A percentile compares a stretch with the other conserved stretches of the same genome.
These are phyloP conservation scores for Sphaerophoria rueppellii DNA, from an alignment of 2,888 invertebrate genomes.

Conservation along the genomic window DNA sequence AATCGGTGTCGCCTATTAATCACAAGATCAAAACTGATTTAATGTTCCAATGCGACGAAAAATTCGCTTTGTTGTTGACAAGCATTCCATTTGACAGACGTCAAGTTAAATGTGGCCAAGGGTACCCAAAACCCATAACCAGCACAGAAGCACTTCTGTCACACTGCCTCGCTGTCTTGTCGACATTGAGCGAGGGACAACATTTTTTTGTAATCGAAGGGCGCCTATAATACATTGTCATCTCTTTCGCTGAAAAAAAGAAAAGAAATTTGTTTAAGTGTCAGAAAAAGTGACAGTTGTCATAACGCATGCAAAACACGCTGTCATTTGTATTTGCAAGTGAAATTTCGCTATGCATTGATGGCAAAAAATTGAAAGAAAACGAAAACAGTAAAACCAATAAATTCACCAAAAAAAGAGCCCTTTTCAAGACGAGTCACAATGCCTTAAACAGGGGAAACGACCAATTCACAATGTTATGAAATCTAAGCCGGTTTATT, in stretches of 20 bases:
- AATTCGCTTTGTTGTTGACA: constrained; percentile 4
- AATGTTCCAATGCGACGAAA: constrained; percentile 6
- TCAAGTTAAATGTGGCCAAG: constrained; percentile 38
- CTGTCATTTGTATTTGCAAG: background rate
- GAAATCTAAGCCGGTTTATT: constrained; percentile 40
- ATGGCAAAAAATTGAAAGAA: background rate
- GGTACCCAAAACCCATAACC: constrained; percentile 14
- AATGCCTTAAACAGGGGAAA: background rate
- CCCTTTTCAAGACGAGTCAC: constrained; percentile 5
- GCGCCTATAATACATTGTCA: background rate
- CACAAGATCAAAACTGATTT: constrained; percentile 21
- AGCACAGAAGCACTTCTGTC: constrained; percentile 30
- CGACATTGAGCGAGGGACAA: constrained; percentile 45
- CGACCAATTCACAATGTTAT: constrained; percentile 14
- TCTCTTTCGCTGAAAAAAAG: background rate
- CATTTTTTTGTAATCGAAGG: constrained; percentile 25
- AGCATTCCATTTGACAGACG: constrained; percentile 19
- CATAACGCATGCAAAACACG: constrained; percentile 2
- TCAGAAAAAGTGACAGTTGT: constrained; percentile 10
- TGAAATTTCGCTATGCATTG: background rate
- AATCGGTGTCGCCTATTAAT: background rate
- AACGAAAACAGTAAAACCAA: background rate
- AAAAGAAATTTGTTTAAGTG: background rate
- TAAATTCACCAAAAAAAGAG: constrained; percentile 7
- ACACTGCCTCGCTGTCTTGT: constrained; percentile 11